Base-by-base conservation (phyloP, 2,888 invertebrate species). In the Eupithecia centaureata region DNA sequence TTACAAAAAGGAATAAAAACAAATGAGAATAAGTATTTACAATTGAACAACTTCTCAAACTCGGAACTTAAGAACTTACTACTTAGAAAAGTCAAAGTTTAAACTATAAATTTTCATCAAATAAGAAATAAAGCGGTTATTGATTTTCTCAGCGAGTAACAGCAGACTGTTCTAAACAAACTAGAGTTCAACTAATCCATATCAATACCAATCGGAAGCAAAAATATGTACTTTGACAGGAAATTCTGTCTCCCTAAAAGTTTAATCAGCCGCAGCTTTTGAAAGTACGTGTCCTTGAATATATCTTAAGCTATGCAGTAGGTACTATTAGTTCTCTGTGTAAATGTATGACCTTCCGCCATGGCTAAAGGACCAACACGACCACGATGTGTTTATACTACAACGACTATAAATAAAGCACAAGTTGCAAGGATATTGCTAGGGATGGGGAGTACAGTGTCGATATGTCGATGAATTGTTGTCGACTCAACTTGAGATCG, bases 351-450 rank as follows among this genome's bases (percentile, higher is more conserved):
- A 74, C 74, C 78, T 81, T 79, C 79, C 80, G 79, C 75, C 72
- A 77, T 77, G 76, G 71, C 72, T 73, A 76, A 77, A 64, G 70
- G 68, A 73, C 72, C 71, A 76, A 68, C 72, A 68, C 69, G 71
- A 72, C 67, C 47, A 65, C 61, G 42, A 69, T 61, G 63, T 74
- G 68, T 73, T 70, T 63, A 69, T 65, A 69, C 66, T 66, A 66
- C 69, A 63, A n/a, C n/a, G 63, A 68, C 80, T 81, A 82, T 82
- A 82, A 82, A 82, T 82, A 82, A 62, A 63, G 71, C 69, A 64
- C 68, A 70, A 68, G 74, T 70, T 71, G 71, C 77, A 76, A 73
- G 75, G 75, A 74, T 77, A 73, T 73, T 59, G 58, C 18, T 75
- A 73, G 75, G 64, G 54, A 56, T 18, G 54, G 30, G 54, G 4